phyloP scores from a whole-genome alignment of 2,797 vertebrate species.

The Lemur catta region DNA sequence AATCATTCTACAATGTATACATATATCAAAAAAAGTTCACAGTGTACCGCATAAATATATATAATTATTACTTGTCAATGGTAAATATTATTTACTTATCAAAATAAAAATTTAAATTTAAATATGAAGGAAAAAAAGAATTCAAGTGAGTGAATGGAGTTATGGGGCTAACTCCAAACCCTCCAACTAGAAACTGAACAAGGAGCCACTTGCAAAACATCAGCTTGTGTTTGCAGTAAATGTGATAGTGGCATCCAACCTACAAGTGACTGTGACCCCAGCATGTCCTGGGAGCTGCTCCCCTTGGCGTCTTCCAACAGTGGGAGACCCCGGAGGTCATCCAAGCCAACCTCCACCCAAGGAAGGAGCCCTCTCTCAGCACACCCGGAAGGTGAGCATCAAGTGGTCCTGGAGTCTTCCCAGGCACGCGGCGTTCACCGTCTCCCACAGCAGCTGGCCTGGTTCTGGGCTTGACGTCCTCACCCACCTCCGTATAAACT shows the following conservation, averaged over 20 bases:
- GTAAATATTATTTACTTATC: background rate
- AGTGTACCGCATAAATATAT: background rate
- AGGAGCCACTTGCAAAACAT: background rate
- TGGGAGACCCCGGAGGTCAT: background rate
- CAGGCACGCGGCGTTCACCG: fast-evolving
- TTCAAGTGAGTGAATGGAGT: background rate
- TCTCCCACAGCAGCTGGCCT: background rate
- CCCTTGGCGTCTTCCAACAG: background rate
- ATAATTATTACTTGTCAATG: background rate
- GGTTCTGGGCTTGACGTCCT: background rate
- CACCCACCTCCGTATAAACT: background rate
- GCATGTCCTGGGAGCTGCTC: background rate
- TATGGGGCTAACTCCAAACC: background rate
- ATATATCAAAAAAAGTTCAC: background rate
- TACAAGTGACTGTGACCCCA: background rate
- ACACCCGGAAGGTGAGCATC: background rate
- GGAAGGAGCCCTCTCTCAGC: background rate
- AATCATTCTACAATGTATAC: background rate
- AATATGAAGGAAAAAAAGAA: background rate
- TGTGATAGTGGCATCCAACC: background rate
- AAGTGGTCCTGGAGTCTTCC: background rate
- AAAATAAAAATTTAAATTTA: background rate
- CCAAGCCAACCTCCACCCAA: background rate
- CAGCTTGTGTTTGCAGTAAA: background rate
- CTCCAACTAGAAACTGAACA: background rate